A percentile compares a stretch with the other conserved stretches of the same genome.
Conservation (phyloP, 2,113 vertebrate species). For the Diphyllodes magnificus region DNA sequence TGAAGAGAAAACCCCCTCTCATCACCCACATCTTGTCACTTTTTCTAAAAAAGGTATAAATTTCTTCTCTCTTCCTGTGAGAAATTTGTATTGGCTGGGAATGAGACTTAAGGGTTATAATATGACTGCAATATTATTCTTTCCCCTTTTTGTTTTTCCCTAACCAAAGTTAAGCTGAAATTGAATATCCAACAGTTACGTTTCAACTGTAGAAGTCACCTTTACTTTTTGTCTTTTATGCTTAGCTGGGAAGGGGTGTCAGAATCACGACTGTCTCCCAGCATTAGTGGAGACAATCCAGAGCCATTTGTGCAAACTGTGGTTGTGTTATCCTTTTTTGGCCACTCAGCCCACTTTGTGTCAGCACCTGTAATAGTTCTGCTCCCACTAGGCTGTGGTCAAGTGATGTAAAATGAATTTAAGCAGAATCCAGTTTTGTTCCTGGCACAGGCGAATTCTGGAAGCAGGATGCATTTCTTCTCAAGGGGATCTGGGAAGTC, state of each 20-base stretch:
- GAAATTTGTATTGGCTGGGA: not conserved
- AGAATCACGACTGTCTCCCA: not conserved
- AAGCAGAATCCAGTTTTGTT: not conserved
- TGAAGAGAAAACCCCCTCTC: not conserved
- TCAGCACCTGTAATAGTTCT: not conserved
- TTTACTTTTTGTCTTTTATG: not conserved
- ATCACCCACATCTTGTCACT: not conserved
- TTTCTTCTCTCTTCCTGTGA: not conserved
- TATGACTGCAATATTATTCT: not conserved
- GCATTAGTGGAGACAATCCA: not conserved
- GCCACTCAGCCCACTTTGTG: not conserved
- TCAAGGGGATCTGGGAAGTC: not conserved
- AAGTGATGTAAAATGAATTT: not conserved
- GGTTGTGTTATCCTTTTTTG: not conserved
- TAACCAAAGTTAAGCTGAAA: not conserved
- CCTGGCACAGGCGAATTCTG: not conserved
- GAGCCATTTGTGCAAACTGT: not conserved
- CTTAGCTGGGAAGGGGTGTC: not conserved
- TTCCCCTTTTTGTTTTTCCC: not conserved
- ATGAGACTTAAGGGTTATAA: not conserved
- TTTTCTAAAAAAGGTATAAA: not conserved
- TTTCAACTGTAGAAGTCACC: not conserved
- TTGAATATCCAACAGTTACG: rapidly evolving
- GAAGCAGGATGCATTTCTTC: not conserved
- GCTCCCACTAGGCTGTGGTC: not conserved